phyloP scores from a whole-genome alignment of 2,113 vertebrate genomes.

The Melozone crissalis region DNA sequence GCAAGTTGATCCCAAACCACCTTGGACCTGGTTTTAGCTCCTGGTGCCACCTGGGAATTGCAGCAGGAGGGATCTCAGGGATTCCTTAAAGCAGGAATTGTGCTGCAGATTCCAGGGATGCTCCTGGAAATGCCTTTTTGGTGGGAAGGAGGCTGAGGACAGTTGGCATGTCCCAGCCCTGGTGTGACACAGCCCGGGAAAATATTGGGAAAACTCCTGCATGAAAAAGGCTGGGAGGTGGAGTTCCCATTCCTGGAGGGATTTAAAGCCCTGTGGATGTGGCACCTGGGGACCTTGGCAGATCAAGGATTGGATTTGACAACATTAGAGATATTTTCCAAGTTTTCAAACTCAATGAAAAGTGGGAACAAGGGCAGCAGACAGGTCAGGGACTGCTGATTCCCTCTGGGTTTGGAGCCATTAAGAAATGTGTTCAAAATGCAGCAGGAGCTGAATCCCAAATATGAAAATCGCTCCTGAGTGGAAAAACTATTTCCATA shows the following conservation, averaged over 20 bases:
- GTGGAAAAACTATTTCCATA: too few species aligned
- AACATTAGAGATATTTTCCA: not conserved
- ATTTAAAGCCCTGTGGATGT: not conserved
- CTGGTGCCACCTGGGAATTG: not conserved
- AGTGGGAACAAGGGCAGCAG: not conserved
- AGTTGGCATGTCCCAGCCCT: not conserved
- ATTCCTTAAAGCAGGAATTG: not conserved
- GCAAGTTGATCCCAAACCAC: not conserved
- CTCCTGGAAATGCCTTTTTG: not conserved
- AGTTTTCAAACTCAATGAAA: not conserved
- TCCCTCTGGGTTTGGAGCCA: not conserved
- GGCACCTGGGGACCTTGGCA: not conserved
- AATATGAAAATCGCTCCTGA: not conserved
- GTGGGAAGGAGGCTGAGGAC: not conserved
- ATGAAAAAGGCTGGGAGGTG: not conserved
- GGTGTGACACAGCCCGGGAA: too few species aligned
- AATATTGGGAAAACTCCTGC: not conserved
- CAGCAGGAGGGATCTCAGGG: not conserved
- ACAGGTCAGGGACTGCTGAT: not conserved
- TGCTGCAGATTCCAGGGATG: not conserved
- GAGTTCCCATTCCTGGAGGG: not conserved
- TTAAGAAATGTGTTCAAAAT: not conserved
- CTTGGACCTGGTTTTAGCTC: not conserved
- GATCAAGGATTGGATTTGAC: not conserved
- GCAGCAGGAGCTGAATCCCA: not conserved